Evolutionary conservation across 2,888 invertebrate species (phyloP), one percentile per base, ranked within the genome.

Genomic region (Agriopis aurantiaria): DNA sequence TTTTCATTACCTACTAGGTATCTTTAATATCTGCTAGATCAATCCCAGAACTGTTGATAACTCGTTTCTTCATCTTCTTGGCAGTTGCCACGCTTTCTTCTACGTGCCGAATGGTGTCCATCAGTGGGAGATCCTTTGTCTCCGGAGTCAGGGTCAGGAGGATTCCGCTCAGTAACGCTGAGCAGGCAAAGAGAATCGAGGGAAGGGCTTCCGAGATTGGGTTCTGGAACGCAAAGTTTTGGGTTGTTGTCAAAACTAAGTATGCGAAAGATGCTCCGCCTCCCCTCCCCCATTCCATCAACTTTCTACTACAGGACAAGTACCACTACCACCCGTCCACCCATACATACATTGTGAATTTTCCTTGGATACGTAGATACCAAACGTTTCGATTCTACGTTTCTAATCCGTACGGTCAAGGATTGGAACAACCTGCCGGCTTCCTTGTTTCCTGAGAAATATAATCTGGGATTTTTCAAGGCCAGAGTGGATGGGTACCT

Each of bases 61-160:
- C 57, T 49, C 59, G 68, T 60, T 56, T 75, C 53, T 14, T 59
- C 58, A 64, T 71, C 14, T 71, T 58, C 10, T 65, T 73, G 8
- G 53, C 48, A 23, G 55, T 65, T 55, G 48, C 81, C 41, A 78
- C 78, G 5, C 78, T 80, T 12, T 78, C 78, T 68, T 89, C 84
- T 0, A 92, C 84, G 73, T 93, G 90, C 3, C 85, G 84, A 23
- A 92, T 87, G 3, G 92, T 92, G 76, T 91, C 91, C 79, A 88
- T 82, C 1, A 93, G 87, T 0, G 92, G 89, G 14, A 85, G 70
- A 14, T 83, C 83, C 70, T 85, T 91, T 0, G 92, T 93, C 80
- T 93, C 92, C 0, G 92, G 91, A 12, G 90, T 91, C 0, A 89
- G 72, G 14, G 77, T 79, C 4, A 91, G 74, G 0, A 89, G 82